Conservation (phyloP, 2,888 invertebrate genomes). For the Tillus elongatus region DNA sequence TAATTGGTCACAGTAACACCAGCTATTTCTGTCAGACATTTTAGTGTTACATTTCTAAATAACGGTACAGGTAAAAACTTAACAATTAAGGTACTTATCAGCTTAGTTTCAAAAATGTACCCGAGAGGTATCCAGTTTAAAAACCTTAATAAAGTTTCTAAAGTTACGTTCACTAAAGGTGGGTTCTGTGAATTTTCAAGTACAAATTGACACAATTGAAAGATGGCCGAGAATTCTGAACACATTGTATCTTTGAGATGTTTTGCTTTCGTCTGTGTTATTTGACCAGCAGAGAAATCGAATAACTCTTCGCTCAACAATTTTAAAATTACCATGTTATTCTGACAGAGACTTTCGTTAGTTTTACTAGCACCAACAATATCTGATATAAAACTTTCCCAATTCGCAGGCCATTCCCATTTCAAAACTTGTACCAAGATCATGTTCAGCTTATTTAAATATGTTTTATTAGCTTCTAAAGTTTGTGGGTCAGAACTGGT, state of each 20-base stretch:
- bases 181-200: slow-evolving; percentile 97
- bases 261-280: slow-evolving; percentile 98
- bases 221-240: slow-evolving; percentile 96
- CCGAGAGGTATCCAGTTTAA: slow-evolving; percentile 99
- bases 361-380: slow-evolving; percentile 99
- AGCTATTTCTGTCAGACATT: slow-evolving; percentile 97
- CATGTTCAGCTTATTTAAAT: slow-evolving; percentile 96
- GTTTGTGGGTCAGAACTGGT: slow-evolving; percentile 86
- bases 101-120: slow-evolving; percentile 98
- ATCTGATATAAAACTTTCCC: slow-evolving; percentile 98
- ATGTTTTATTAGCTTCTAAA: slow-evolving; percentile 89
- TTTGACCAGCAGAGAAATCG: slow-evolving; percentile 95
- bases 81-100: slow-evolving; percentile 86
- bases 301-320: slow-evolving; percentile 97
- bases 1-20: slow-evolving; percentile 84
- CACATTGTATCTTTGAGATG: slow-evolving; percentile 99
- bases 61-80: slow-evolving; percentile 93
- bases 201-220: slow-evolving; percentile 95
- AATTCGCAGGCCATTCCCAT: slow-evolving; percentile 99
- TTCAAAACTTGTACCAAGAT: slow-evolving; percentile 98
- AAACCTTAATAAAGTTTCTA: slow-evolving; percentile 93
- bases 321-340: slow-evolving; percentile 98
- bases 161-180: slow-evolving; percentile 86
- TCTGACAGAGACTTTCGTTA: slow-evolving; percentile 97
- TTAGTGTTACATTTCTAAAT: slow-evolving; percentile 86